Conservation (phyloP, 2,888 invertebrate genomes). For the Hedychridium roseum region DNA sequence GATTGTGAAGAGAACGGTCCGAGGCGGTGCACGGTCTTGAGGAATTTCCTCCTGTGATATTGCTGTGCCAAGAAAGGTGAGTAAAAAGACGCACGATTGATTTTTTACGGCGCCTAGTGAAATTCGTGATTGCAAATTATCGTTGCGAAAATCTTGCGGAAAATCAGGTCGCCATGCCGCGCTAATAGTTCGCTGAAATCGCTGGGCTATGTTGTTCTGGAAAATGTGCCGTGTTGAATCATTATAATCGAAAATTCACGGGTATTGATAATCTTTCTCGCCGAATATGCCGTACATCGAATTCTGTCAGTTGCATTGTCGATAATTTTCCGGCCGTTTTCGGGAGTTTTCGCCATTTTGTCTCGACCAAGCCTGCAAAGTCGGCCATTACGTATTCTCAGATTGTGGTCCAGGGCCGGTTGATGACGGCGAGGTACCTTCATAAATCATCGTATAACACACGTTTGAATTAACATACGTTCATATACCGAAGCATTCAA, state of each 20-base stretch:
- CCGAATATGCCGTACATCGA: too few relatives aligned
- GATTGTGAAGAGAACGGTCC: conserved; percentile 61
- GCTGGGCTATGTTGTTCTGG: too few relatives aligned
- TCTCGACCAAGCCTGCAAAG: conserved; percentile 49
- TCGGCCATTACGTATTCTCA: conserved; percentile 58
- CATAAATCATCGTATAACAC: too few relatives aligned
- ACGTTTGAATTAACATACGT: too few relatives aligned
- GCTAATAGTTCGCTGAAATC: too few relatives aligned
- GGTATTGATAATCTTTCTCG: too few relatives aligned
- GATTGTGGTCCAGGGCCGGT: conserved; percentile 39
- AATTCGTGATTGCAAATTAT: not conserved
- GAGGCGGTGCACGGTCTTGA: conserved; percentile 59
- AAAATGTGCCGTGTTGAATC: too few relatives aligned
- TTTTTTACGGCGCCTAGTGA: not conserved
- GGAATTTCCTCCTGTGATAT: conserved; percentile 61
- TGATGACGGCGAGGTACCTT: conserved; percentile 24
- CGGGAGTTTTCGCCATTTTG: conserved; percentile 59
- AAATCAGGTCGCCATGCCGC: conserved; percentile 41
- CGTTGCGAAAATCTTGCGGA: conserved; percentile 19
- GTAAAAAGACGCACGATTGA: conserved; percentile 37
- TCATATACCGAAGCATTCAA: too few relatives aligned
- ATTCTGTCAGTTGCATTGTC: too few relatives aligned
- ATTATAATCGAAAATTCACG: too few relatives aligned
- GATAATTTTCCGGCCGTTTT: conserved; percentile 32
- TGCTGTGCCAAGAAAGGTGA: conserved; percentile 62